Base-by-base conservation (phyloP, 1,140 invertebrate genomes). In the Brachionus manjavacas region DNA sequence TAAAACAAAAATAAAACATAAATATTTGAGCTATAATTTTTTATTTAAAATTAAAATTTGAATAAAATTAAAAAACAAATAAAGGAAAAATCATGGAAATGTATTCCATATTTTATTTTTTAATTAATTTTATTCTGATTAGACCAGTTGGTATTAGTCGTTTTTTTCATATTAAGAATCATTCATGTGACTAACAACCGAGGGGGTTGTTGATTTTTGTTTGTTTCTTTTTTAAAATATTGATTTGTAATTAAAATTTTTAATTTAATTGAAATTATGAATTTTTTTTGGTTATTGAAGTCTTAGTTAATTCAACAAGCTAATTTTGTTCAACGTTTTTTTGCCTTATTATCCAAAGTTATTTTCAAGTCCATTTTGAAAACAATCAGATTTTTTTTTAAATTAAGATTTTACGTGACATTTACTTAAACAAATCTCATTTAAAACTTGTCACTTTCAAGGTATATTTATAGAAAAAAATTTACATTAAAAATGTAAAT, bases 191-290 rank as follows among this genome's bases (percentile, higher is more conserved):
- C 52, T 60, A 60, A 60, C 25, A 60, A 60, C 16, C 16, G 16
- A 60, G 16, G n/a, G 16, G 20, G 16, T 52, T 52, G 16, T 60
- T 60, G 52, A 60, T 20, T 60, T 60, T 60, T 60, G 16, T 20
- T 60, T 60, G 16, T 23, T 60, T 60, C 16, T 60, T 60, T 60
- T 60, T 60, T 60, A 60, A 60, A 60, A 20, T 60, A 60, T 60
- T 60, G 52, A 60, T 60, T 60, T 60, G 52, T 60, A 60, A 60
- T 60, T 60, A 60, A 60, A 60, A 60, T 60, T 60, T 60, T 60
- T 60, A 60, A 60, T 60, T 60, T 60, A 60, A 60, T 60, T 60
- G 52, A 60, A 60, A 60, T 60, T 60, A 60, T 60, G 52, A 60
- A 60, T 60, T 60, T 60, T 55, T 60, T 23, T 60, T 23, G 52